Conservation (phyloP, 2,888 invertebrate genomes). For the Trichogramma dendrolimi region DNA sequence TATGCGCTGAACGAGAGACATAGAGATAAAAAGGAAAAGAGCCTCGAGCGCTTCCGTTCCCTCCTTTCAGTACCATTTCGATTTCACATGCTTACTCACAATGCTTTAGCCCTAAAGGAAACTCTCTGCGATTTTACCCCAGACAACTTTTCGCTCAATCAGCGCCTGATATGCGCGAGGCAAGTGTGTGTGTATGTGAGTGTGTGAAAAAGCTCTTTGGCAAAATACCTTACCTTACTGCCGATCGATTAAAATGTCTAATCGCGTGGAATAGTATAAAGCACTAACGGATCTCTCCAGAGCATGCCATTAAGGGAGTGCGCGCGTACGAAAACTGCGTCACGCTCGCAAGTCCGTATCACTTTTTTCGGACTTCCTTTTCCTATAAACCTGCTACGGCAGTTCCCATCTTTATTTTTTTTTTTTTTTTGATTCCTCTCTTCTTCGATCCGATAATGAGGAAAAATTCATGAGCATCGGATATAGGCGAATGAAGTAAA, state of each 20-base stretch:
- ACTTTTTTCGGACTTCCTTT: slow-evolving; percentile 3
- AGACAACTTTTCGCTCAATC: no score
- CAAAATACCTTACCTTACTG: neutral
- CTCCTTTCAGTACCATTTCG: no score
- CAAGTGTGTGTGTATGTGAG: neutral
- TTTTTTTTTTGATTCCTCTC: neutral
- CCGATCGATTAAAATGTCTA: slow-evolving; percentile 21
- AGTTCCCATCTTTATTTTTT: neutral
- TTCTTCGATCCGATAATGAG: slow-evolving; percentile 3
- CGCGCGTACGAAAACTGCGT: slow-evolving; percentile 4
- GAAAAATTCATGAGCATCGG: slow-evolving; percentile 40
- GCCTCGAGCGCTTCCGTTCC: no score
- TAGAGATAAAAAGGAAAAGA: no score
- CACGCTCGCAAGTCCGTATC: slow-evolving; percentile 1
- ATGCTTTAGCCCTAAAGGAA: no score
- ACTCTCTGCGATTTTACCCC: no score
- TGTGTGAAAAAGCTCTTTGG: neutral
- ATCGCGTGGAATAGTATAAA: slow-evolving; percentile 6
- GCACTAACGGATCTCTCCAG: slow-evolving; percentile 10
- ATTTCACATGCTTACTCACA: no score
- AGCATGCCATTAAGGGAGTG: neutral
- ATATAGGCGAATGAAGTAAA: slow-evolving; percentile 33
- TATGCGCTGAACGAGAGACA: no score
- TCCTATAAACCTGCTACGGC: no score
- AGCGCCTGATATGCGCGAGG: no score